phyloP scores from a whole-genome alignment of 2,888 invertebrate species.

The Drosophila subquinaria region DNA sequence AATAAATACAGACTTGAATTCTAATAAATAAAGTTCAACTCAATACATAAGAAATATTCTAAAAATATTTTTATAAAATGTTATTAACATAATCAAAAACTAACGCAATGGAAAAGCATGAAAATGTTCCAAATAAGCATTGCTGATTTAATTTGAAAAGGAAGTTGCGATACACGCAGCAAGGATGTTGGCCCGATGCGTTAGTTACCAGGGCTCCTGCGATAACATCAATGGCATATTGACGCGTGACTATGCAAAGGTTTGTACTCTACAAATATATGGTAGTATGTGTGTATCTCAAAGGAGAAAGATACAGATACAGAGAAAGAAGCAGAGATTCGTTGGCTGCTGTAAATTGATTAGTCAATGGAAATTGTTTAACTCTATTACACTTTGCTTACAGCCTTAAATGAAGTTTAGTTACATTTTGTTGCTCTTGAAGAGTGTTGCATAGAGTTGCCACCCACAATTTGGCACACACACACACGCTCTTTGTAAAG shows the following conservation, averaged over 20 bases:
- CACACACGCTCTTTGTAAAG: slow-evolving; percentile 30
- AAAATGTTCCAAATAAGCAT: not conserved
- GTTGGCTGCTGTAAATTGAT: slow-evolving; percentile 54
- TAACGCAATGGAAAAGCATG: not conserved
- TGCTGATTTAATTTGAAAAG: slow-evolving; percentile 13
- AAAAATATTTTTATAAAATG: not conserved
- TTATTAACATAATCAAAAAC: not conserved
- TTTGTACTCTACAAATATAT: slow-evolving; percentile 77
- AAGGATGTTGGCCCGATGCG: slow-evolving; percentile 85
- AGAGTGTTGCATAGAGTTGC: slow-evolving; percentile 13
- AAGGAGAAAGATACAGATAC: not conserved
- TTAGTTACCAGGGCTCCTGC: slow-evolving; percentile 90
- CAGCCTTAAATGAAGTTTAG: slow-evolving; percentile 53
- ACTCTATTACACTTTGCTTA: slow-evolving; percentile 48
- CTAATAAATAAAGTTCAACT: not conserved
- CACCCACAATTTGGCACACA: slow-evolving; percentile 7
- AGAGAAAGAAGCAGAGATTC: slow-evolving; percentile 34
- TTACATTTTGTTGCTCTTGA: slow-evolving; percentile 30
- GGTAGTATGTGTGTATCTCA: not conserved
- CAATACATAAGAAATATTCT: not conserved
- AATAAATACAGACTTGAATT: not conserved
- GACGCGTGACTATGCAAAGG: slow-evolving; percentile 90
- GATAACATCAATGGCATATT: slow-evolving; percentile 88
- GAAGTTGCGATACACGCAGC: slow-evolving; percentile 10
- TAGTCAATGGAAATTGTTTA: slow-evolving; percentile 60